Evolutionary conservation across 1,140 invertebrate genomes (phyloP), one percentile per base, ranked within the genome.

Genomic region (Hirudo medicinalis): DNA sequence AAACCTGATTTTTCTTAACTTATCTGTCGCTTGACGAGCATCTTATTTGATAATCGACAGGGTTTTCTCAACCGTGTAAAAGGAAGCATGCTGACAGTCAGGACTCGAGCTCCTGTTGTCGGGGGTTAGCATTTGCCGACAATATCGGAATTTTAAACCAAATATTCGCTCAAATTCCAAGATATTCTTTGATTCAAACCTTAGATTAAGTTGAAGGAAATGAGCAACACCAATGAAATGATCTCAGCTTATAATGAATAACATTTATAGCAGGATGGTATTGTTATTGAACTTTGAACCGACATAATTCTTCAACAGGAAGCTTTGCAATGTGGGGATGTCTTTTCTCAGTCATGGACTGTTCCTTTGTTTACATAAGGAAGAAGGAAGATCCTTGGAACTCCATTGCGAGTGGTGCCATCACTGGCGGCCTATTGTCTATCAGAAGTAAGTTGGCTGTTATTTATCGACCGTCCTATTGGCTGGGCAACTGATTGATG

Each of bases 351-450:
- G 92, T 92, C 54, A 94, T 97, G 74, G 96, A 99, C 80, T 99
- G 96, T 81, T 88, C 91, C 60, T 82, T 99, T 73, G 91, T 97
- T 20, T 91, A 94, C 79, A 85, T 97, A 71, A 84, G 94, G 71
- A 91, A 95, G 82, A 99, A 98, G 79, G 96, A 98, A 86, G 94
- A 97, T 83, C 93, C 93, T 0, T 97, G 92, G 92, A 97, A 85
- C 75, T 96, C 93, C 0, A 99, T 99, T 54, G 91, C 92, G 72
- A 96, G 92, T 84, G 95, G 94, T 11, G 93, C 92, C 15, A 85
- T 91, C 0, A 97, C 95, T 60, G 95, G 95, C 66, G 95, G 91
- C 57, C 90, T 98, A 76, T 83, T 99, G 74, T 91, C 95, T 49
- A 90, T 94, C 15, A 87, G 96, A 86, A 94, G 84, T 86, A 79